phyloP scores from a whole-genome alignment of 2,797 vertebrate species.

The Gymnoscopelus microlampas region DNA sequence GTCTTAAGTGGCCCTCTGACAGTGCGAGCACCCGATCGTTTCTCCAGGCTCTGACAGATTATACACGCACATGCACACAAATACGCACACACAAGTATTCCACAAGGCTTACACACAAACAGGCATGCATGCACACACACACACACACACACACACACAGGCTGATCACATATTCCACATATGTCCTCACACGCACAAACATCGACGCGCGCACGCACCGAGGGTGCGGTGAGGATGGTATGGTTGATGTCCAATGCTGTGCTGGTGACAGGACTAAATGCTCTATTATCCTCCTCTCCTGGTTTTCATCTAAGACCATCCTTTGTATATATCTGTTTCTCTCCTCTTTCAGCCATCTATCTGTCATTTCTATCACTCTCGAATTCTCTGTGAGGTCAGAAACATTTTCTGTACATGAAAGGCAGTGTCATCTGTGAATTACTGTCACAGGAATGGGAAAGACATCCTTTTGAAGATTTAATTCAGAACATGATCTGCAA shows the following conservation, averaged over 20 bases:
- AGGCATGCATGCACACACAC: slow-evolving; percentile 18
- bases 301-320: slow-evolving; percentile 58
- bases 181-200: slow-evolving; percentile 5
- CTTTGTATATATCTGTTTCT: slow-evolving; percentile 38
- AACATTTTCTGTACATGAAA: slow-evolving; percentile 30
- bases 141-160: slow-evolving; percentile 24
- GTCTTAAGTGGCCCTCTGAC: slow-evolving; percentile 73
- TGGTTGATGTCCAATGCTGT: slow-evolving; percentile 50
- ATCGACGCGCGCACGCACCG: slow-evolving; percentile 26
- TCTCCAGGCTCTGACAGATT: slow-evolving; percentile 61
- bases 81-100: neutral
- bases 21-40: slow-evolving; percentile 66
- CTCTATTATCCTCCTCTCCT: slow-evolving; percentile 69
- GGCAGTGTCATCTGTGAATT: no score
- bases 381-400: slow-evolving; percentile 33
- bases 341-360: slow-evolving; percentile 54
- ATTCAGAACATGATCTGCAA: no score
- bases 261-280: slow-evolving; percentile 65
- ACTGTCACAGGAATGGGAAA: no score
- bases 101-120: neutral
- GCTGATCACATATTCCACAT: slow-evolving; percentile 24
- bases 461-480: no score
- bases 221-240: slow-evolving; percentile 48
- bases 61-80: slow-evolving; percentile 38
- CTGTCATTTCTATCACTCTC: slow-evolving; percentile 39